Evolutionary conservation across 2,888 invertebrate species (phyloP).

Genomic region (Chaetogeoica ovagalla): DNA sequence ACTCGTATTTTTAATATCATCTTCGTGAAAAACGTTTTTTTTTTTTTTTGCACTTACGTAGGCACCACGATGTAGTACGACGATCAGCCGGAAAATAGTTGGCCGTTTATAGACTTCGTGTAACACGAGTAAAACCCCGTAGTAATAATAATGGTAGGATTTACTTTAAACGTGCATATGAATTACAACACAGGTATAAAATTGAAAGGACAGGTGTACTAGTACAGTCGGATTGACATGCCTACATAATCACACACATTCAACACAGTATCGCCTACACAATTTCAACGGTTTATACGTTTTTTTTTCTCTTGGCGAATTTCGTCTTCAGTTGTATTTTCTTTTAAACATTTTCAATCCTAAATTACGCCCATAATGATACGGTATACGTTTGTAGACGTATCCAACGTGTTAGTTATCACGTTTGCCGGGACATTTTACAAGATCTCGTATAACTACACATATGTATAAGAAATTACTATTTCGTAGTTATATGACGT

Average conservation of each 20-base stretch:
- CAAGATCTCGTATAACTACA: neutral
- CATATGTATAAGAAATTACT: neutral
- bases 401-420: neutral
- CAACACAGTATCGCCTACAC: neutral
- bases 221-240: conserved; percentile 1
- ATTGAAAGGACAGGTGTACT: conserved; percentile 19
- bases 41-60: no score
- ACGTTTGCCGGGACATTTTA: neutral
- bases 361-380: conserved; percentile 14
- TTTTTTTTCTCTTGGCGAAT: neutral
- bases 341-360: neutral
- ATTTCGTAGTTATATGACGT: neutral
- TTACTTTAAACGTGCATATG: no score
- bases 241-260: neutral
- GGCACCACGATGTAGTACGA: no score
- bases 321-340: neutral
- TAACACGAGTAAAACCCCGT: neutral
- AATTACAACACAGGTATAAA: neutral
- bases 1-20: no score
- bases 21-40: no score
- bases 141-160: neutral
- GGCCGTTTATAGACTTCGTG: neutral
- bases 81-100: no score
- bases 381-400: neutral
- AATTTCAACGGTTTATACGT: neutral